Evolutionary conservation across 1,140 invertebrate genomes (phyloP).

Genomic region (Brachionus rotundiformis): DNA sequence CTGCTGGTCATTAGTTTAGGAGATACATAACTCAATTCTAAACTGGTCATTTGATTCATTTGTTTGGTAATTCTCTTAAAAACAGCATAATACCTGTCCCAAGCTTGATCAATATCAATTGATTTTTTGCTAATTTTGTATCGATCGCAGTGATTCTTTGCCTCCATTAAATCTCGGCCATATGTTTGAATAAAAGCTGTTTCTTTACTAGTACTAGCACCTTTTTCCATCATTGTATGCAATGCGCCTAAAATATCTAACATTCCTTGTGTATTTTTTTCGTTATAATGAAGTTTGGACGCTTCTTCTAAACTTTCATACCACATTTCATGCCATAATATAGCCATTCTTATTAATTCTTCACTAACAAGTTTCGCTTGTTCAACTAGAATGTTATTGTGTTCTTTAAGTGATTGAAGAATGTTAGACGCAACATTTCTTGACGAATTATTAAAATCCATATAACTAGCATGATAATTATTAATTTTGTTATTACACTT

Average conservation of each 20-base stretch:
- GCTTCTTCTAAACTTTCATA: conserved; percentile 97
- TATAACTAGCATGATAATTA: neutral
- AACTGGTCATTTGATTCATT: conserved; percentile 62
- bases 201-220: conserved; percentile 92
- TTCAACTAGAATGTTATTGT: conserved; percentile 83
- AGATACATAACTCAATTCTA: conserved; percentile 91
- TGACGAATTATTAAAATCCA: conserved; percentile 71
- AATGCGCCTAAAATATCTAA: conserved; percentile 89
- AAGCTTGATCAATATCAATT: conserved; percentile 90
- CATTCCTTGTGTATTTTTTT: conserved; percentile 74
- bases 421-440: conserved; percentile 78
- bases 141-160: conserved; percentile 84
- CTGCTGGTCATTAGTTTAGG: conserved; percentile 83
- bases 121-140: conserved; percentile 81
- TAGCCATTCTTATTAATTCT: conserved; percentile 94
- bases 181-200: conserved; percentile 88
- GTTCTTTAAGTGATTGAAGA: conserved; percentile 89
- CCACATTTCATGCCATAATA: conserved; percentile 99
- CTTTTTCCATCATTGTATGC: conserved; percentile 87
- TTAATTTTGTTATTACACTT: conserved; percentile 77
- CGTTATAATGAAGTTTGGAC: conserved; percentile 90
- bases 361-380: conserved; percentile 89
- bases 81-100: conserved; percentile 96
- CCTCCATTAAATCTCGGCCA: conserved; percentile 86
- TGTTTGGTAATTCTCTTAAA: conserved; percentile 52